Evolutionary conservation across 2,113 vertebrate species (phyloP), one percentile per base, ranked within the genome.

Genomic region (Tapirus terrestris): DNA sequence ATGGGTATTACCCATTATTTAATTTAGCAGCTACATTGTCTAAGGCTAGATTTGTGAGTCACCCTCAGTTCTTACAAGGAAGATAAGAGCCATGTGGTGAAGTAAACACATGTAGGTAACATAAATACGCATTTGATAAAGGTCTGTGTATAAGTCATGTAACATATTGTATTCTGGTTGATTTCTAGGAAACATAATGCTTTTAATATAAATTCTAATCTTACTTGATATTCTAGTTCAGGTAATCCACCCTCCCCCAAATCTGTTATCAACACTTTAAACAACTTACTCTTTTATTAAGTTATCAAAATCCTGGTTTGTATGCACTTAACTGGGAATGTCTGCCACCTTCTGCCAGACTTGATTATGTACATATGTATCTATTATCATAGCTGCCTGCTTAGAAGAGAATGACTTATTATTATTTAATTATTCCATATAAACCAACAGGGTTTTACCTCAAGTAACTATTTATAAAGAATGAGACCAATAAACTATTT

Each of bases 301-400:
- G 72, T 98, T 98, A 97, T 98, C 96, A 95, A 97, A 98, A 95
- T 75, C 5, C 65, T 97, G 77, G 79, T 77, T 96, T 94, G 77
- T 95, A 51, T 88, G 72, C 61, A 94, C 91, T 93, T 97, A 96
- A 65, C 68, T 94, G 97, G 86, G 96, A 94, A 96, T 97, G 45
- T 93, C 94, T 98, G 98, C 96, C 96, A 95, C 98, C 98, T 98
- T 98, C 94, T 95, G 97, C 84, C 96, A 95, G 92, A 90, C 95
- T 92, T 91, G 92, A 88, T 97, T 58, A n/a, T 72, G 60, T 17
- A 97, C 94, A 86, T 96, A 91, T 73, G 48, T 95, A 65, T 92
- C 96, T 96, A 94, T 97, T 97, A 97, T 96, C 92, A 81, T 96
- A 96, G 97, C 83, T 95, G 94, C 72, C 53, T 85, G 33, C 94